Conservation (phyloP, 2,888 invertebrate genomes). For the Apodemia duryi region DNA sequence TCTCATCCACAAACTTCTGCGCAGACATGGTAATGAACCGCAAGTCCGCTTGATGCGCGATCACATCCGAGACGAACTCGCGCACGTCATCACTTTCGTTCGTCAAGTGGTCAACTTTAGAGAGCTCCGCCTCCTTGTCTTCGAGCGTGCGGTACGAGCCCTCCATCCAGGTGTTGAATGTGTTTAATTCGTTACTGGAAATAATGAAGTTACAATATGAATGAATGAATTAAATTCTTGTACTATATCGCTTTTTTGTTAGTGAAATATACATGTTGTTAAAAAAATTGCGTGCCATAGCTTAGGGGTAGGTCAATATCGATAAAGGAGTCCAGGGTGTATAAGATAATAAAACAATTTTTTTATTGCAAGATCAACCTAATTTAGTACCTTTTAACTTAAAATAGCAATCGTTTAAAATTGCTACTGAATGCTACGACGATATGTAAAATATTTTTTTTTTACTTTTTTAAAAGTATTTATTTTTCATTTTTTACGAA, state of each 20-base stretch:
- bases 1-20: slow-evolving; percentile 97
- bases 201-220: not conserved
- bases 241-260: not conserved
- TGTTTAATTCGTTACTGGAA: slow-evolving; percentile 85
- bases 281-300: too few relatives aligned
- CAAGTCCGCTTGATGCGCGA: slow-evolving; percentile 96
- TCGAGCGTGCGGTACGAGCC: slow-evolving; percentile 88
- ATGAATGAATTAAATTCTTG: not conserved
- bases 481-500: too few relatives aligned
- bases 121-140: slow-evolving; percentile 90
- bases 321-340: too few relatives aligned
- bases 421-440: too few relatives aligned
- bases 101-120: slow-evolving; percentile 85
- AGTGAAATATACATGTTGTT: too few relatives aligned
- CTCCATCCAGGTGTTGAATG: slow-evolving; percentile 92
- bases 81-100: slow-evolving; percentile 88
- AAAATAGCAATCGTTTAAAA: too few relatives aligned
- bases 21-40: slow-evolving; percentile 97
- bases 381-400: too few relatives aligned
- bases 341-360: too few relatives aligned
- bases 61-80: slow-evolving; percentile 95
- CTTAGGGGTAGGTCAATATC: too few relatives aligned
- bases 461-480: too few relatives aligned
- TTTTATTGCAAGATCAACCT: too few relatives aligned
- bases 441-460: too few relatives aligned